Conservation (phyloP, 2,113 vertebrate genomes). For the Anser cygnoides region DNA sequence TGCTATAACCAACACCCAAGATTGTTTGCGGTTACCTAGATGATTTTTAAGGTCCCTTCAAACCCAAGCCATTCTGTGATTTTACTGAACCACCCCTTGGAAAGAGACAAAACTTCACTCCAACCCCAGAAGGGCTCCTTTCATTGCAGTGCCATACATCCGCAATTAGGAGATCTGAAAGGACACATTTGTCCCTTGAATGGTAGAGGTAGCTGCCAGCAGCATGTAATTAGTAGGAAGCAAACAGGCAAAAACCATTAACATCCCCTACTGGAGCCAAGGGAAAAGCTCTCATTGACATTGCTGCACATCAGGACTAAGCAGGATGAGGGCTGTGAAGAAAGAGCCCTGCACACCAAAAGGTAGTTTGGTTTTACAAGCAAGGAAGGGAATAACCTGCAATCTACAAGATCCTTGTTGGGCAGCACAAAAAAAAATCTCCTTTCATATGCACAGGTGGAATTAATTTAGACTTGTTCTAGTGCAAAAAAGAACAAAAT, state of each 20-base stretch:
- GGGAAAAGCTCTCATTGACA: not conserved
- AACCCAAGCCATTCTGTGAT: not conserved
- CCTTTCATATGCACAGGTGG: conserved; percentile 23
- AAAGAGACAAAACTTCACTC: not conserved
- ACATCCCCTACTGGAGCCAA: not conserved
- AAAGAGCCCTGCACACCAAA: not conserved
- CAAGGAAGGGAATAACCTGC: not conserved
- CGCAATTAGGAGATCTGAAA: not conserved
- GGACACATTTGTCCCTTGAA: not conserved
- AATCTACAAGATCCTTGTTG: not conserved
- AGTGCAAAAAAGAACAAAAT: not conserved
- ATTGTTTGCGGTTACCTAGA: not conserved
- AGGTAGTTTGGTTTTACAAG: not conserved
- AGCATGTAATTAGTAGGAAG: not conserved
- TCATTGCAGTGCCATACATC: not conserved
- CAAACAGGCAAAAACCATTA: not conserved
- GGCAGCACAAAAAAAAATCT: not conserved
- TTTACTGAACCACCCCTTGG: not conserved
- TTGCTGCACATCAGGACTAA: not conserved
- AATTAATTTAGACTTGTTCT: conserved; percentile 6
- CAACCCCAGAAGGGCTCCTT: not conserved
- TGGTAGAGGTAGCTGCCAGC: not conserved
- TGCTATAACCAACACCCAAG: not conserved
- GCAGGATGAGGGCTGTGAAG: not conserved
- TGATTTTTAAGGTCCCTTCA: not conserved